Evolutionary conservation across 1,140 invertebrate species (phyloP), one percentile per base, ranked within the genome.

Genomic region (Drosophila grimshawi): DNA sequence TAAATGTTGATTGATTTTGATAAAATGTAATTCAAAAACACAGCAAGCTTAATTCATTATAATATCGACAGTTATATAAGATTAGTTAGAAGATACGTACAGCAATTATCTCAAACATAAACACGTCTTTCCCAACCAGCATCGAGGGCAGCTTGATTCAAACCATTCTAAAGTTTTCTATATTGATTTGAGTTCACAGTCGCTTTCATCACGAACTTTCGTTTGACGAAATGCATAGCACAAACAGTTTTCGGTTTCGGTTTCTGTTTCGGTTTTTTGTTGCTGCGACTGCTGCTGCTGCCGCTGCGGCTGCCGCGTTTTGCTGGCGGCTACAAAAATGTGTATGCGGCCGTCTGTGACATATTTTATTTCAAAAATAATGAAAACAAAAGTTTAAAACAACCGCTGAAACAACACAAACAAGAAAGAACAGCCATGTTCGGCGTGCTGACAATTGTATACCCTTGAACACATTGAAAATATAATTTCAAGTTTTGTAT

Each of bases 371-470:
- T 83, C 72, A 86, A 86, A 83, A 80, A 86, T 80, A 88, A 89
- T 88, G 80, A 88, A 89, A 83, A 78, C 80, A 89, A 88, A 88
- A 83, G 85, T 88, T 86, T 76, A 80, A 80, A 88, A 69, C 85
- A 85, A 85, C 62, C 51, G 52, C 19, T 19, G 62, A 60, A 32
- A 63, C 45, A 62, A 45, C 3, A 53, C 48, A 43, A 49, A 61
- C 30, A 48, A 37, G 11, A 35, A n/a, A 43, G 10, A 43, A n/a
- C 39, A 39, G 37, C 8, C 10, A 8, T 43, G 10, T 43, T 43
- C 10, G 39, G 8, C 39, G n/a, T 4, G 39, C 10, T 10, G 10
- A 43, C 3, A n/a, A 4, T 43, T 43, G 39, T n/a, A 43, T 43
- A 43, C 39, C 4, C 39, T 43, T 19, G 19, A 19, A 19, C 2